phyloP scores from a whole-genome alignment of 2,888 invertebrate genomes.

The Hanleya hanleyi region DNA sequence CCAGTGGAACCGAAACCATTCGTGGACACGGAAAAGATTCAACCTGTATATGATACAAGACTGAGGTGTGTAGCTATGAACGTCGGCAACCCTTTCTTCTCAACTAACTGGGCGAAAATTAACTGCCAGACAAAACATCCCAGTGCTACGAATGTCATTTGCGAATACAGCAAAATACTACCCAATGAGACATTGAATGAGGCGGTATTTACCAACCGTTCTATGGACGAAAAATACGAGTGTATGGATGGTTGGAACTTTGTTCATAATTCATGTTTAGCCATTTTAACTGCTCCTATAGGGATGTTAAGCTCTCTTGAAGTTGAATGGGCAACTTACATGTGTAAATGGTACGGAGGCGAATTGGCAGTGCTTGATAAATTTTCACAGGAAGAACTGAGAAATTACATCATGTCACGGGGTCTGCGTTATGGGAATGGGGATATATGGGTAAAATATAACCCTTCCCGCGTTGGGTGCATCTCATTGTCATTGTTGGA shows the following conservation, averaged over 20 bases:
- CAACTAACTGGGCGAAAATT: conserved; percentile 2
- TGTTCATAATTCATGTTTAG: too few species aligned
- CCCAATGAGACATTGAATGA: too few species aligned
- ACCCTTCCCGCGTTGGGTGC: neutral
- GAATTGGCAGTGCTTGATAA: too few species aligned
- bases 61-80: neutral
- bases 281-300: too few species aligned
- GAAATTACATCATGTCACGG: neutral
- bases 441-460: neutral
- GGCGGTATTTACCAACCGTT: too few species aligned
- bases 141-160: neutral
- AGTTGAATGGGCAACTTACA: too few species aligned
- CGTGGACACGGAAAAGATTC: neutral
- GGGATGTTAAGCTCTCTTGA: too few species aligned
- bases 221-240: too few species aligned
- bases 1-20: neutral
- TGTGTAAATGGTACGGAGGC: too few species aligned
- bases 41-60: neutral
- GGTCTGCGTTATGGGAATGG: neutral
- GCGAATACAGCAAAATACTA: too few species aligned
- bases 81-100: neutral
- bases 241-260: too few species aligned
- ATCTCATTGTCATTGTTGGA: neutral
- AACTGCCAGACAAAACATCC: neutral
- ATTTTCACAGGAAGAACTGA: too few species aligned